A percentile compares a stretch with the other conserved stretches of the same genome.
phyloP scores from a whole-genome alignment of 2,888 invertebrate species.

The Pecten maximus region DNA sequence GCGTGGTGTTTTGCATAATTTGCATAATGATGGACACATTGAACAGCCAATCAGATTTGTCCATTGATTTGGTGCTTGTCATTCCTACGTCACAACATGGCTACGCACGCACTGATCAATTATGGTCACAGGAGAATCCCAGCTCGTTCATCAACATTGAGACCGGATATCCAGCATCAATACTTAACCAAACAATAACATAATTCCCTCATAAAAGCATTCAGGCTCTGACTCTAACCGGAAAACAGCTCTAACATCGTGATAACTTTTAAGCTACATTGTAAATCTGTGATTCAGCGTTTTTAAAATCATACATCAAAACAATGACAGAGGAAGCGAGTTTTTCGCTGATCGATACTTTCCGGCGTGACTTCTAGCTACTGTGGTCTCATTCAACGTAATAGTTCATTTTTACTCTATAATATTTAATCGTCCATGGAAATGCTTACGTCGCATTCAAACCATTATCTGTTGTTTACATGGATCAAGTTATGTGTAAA shows the following conservation, averaged over 20 bases:
- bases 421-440: conserved; percentile 6
- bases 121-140: neutral
- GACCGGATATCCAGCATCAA: neutral
- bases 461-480: neutral
- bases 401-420: neutral
- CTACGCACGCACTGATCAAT: neutral
- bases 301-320: neutral
- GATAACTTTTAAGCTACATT: neutral
- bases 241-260: neutral
- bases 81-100: neutral
- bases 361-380: neutral
- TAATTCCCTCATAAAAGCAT: neutral
- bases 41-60: neutral
- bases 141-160: neutral
- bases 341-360: neutral
- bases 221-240: neutral
- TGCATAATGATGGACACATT: conserved; percentile 27
- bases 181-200: neutral
- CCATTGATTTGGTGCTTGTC: neutral
- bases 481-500: neutral
- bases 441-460: neutral
- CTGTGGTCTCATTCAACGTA: neutral
- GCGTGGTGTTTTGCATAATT: neutral
- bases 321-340: neutral
- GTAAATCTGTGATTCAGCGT: neutral